Percentiles rank a stretch among this genome's conserved stretches.
Evolutionary conservation across 1,140 invertebrate genomes (phyloP).

Genomic region (Ceratina japonica): DNA sequence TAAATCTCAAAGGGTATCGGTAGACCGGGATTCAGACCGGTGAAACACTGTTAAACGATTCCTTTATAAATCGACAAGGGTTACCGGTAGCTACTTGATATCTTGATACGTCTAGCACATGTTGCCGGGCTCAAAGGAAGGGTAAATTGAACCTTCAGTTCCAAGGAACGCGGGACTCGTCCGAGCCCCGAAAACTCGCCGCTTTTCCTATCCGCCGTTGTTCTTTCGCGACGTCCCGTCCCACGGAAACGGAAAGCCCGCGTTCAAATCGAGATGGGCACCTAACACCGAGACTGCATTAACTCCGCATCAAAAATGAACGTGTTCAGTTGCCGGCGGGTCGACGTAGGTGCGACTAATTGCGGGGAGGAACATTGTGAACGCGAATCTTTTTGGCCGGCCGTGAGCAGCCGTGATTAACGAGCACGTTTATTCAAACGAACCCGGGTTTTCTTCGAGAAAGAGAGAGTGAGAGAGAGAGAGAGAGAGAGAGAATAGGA

Average conservation of each 20-base stretch:
- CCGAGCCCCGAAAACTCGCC: too few species aligned
- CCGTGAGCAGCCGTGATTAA: constrained; percentile 30
- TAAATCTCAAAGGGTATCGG: background rate
- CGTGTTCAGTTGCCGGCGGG: constrained; percentile 9
- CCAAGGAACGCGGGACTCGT: background rate
- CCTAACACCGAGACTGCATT: constrained; percentile 9
- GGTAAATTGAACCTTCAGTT: constrained; percentile 30
- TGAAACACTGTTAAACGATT: background rate
- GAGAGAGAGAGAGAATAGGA: background rate
- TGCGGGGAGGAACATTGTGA: background rate
- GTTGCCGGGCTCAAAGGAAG: constrained; percentile 1
- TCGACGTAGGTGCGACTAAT: background rate
- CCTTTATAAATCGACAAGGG: constrained; percentile 14
- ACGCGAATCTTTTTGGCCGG: background rate
- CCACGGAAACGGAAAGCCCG: background rate
- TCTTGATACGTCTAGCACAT: constrained; percentile 21
- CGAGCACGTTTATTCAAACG: constrained; percentile 38
- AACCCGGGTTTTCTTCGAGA: constrained; percentile 4
- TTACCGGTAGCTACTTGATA: constrained; percentile 12
- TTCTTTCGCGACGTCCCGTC: background rate
- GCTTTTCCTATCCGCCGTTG: background rate
- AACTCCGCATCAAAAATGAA: constrained; percentile 22
- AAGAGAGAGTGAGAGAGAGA: background rate
- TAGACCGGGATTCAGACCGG: background rate
- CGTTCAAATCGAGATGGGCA: too few species aligned